These are phyloP conservation scores for Drosophila pachea DNA, from an alignment of 1,140 invertebrate genomes.

Conservation along the genomic window DNA sequence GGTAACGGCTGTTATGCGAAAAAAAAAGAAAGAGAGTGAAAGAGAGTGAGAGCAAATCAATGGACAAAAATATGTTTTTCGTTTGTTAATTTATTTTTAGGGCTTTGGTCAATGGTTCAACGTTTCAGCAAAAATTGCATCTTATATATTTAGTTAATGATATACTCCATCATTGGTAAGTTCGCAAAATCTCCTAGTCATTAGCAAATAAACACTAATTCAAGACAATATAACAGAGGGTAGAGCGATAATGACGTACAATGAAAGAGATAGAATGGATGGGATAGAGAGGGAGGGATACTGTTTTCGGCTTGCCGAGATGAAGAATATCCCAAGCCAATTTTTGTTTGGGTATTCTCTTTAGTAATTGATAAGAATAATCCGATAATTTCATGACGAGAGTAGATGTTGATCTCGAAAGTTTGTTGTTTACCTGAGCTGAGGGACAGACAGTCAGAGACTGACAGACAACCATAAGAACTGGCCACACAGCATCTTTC, in stretches of 20 bases:
- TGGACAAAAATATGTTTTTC: slow-evolving; percentile 74
- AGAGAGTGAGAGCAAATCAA: slow-evolving; percentile 30
- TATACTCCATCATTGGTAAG: slow-evolving; percentile 98
- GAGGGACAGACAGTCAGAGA: background rate
- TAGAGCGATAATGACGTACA: background rate
- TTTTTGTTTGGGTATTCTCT: too few relatives aligned
- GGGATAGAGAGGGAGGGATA: too few relatives aligned
- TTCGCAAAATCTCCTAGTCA: slow-evolving; percentile 45
- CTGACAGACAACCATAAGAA: background rate
- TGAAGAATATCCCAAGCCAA: too few relatives aligned
- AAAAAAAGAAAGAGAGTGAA: slow-evolving; percentile 20
- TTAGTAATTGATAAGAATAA: background rate
- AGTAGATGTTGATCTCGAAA: background rate
- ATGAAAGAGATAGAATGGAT: too few relatives aligned
- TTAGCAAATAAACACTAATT: slow-evolving; percentile 5
- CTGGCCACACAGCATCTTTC: slow-evolving; percentile 4
- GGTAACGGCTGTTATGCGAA: slow-evolving; percentile 55
- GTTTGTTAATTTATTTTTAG: slow-evolving; percentile 81
- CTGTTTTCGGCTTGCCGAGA: too few relatives aligned
- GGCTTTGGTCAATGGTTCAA: slow-evolving; percentile 87
- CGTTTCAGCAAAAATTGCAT: slow-evolving; percentile 95
- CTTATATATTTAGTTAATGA: slow-evolving; percentile 99
- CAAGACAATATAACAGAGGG: slow-evolving; percentile 5
- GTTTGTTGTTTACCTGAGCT: slow-evolving; percentile 37
- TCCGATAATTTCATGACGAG: background rate